Evolutionary conservation across 2,113 vertebrate species (phyloP), one percentile per base, ranked within the genome.

Genomic region (Phainopepla nitens): DNA sequence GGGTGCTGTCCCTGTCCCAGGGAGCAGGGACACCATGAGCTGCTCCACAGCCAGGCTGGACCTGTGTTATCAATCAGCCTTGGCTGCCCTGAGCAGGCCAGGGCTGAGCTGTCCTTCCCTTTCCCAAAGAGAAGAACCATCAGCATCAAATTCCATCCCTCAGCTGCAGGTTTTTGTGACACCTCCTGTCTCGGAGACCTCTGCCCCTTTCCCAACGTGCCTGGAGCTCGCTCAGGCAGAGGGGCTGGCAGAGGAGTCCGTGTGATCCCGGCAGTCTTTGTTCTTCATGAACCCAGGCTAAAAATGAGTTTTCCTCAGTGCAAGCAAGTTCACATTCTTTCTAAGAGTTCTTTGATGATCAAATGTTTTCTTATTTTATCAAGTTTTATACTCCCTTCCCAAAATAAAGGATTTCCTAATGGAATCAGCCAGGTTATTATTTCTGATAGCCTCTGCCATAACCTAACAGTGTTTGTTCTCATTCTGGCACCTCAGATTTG

Each of bases 291-390:
- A 91, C 71, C 45, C 64, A 56, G 53, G 53, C 56, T 95, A 91
- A 94, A 95, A 83, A 78, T 89, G 62, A 87, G 23, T 64, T 94
- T 95, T 77, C 39, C 83, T 92, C 69, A 56, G 81, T 81, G 72
- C 51, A 62, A 80, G 58, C 42, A 90, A 92, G 89, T 95, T 95
- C 94, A 91, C 64, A 17, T 87, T 70, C 60, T 90, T 94, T 82
- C 53, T 81, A 79, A 84, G 72, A 27, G 49, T 51, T 78, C 81
- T 94, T 96, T 97, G 93, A 95, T 91, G 91, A 95, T 95, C 91
- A 95, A 94, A 91, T 60, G 3, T 61, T 94, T 92, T 68, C 87
- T 89, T 94, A 51, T 84, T 89, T 89, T 70, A 68, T 87, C 61
- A 90, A 82, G 56, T 36, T 92, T 83, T 82, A 53, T 68, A 39